Base-by-base conservation (phyloP, 2,888 invertebrate species). In the Callimorpha dominula region DNA sequence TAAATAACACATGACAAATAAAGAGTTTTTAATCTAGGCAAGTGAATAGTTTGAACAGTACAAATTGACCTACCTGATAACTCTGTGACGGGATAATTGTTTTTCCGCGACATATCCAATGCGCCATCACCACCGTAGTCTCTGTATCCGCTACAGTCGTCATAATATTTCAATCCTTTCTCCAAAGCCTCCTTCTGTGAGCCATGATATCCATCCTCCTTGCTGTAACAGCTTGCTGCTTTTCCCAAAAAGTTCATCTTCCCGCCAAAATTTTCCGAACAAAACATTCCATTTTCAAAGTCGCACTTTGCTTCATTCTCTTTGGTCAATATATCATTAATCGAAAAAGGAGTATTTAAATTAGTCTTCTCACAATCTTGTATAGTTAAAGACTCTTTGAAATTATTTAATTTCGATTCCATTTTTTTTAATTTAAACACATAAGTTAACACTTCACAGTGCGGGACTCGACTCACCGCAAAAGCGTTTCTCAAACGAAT, bases 291-390 rank as follows among this genome's bases (percentile, higher is more conserved):
- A 90, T 92, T 92, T 87, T 94, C 94, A 88, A 93, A 93, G 79
- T 92, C 91, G 83, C 91, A 94, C 88, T 92, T 95, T 78, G 90
- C 88, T 75, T 94, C 95, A 70, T 94, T 95, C 86, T 96, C 96
- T 80, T 94, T 95, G n/a, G 97, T 97, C 86, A 97, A 91, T 88
- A 97, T 97, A 85, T 97, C 97, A 84, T 97, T 97, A 72, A 97
- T 97, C 14, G 97, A 97, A 91, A 97, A 97, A 54, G 97, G 97
- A 14, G 97, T 97, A 14, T 96, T 94, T 78, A 95, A 86, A 86
- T 84, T 92, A 1, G 92, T 92, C 81, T 95, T 95, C 79, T 95
- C 95, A 90, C 95, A 91, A 60, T 95, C 94, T 87, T 91, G 92
- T 73, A 93, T 88, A 7, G 88, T 85, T 68, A 91, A 78, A 8